Evolutionary conservation across 1,140 invertebrate genomes (phyloP).

Genomic region (Pantala flavescens): DNA sequence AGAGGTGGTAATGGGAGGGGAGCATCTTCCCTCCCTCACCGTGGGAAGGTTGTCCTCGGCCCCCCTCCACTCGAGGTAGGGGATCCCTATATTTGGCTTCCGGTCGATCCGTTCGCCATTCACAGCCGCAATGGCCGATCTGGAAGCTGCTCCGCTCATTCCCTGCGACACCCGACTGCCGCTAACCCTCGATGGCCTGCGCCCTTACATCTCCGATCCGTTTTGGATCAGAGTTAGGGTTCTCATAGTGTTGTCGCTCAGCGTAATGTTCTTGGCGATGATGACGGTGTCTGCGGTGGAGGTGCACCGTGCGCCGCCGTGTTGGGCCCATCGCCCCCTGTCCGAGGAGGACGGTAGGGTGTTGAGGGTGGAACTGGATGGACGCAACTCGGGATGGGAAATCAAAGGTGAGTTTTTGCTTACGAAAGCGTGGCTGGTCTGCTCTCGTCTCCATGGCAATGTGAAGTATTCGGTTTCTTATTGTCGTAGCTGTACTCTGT

Average conservation of each 20-base stretch:
- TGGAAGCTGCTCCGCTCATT: not conserved
- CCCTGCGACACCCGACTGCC: not conserved
- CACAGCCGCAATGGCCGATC: not conserved
- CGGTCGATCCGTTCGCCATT: too few relatives aligned
- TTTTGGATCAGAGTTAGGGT: not conserved
- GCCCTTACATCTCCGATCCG: not conserved
- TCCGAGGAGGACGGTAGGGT: not conserved
- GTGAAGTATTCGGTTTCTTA: too few relatives aligned
- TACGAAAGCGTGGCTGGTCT: too few relatives aligned
- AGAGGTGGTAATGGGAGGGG: too few relatives aligned
- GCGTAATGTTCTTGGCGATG: not conserved
- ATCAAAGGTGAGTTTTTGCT: slow-evolving; percentile 49
- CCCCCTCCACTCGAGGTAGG: too few relatives aligned
- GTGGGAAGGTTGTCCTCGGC: too few relatives aligned
- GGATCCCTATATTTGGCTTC: too few relatives aligned
- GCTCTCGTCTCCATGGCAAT: too few relatives aligned
- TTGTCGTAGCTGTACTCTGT: too few relatives aligned
- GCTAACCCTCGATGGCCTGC: not conserved
- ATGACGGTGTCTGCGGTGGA: not conserved
- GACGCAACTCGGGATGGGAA: slow-evolving; percentile 43
- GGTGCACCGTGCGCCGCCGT: not conserved
- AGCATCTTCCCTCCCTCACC: too few relatives aligned
- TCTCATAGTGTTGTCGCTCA: not conserved
- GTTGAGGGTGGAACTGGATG: not conserved
- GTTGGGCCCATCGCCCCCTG: not conserved